Evolutionary conservation across 2,113 vertebrate species (phyloP), one percentile per base, ranked within the genome.

Genomic region (Etheostoma cragini): DNA sequence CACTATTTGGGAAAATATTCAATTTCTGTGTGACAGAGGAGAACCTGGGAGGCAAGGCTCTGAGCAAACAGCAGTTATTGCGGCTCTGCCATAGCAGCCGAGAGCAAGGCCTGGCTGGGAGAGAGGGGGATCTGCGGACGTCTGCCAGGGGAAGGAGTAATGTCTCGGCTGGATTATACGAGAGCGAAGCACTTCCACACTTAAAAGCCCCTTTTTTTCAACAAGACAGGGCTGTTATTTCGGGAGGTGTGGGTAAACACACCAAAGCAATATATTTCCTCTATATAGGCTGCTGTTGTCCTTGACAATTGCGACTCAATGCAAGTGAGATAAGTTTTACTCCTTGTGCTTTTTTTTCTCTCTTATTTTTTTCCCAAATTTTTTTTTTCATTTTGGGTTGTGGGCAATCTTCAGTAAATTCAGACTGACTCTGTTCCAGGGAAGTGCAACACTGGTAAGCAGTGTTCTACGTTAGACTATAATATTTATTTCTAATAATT

Each of bases 111-210:
- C 88, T 89, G 81, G 82, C 90, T 89, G 88, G 83, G 88, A 85
- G 91, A 87, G 85, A 85, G 79, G 80, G 87, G 87, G 88, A 91
- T 94, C 90, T 92, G 90, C 93, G 85, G 92, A 90, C 90, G 91
- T 93, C 95, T 95, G 94, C 94, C 93, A 93, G 90, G 91, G 95
- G 92, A 95, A 92, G 89, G 80, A 94, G 92, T 89, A 83, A 88
- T 89, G 94, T 94, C 94, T 95, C 92, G 84, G 87, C 89, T 91
- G 93, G 94, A 93, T 95, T 96, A 94, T 86, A 93, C 86, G 81
- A 90, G 91, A 92, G 91, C 62, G 75, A 79, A 79, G 91, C 90
- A 92, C 94, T 89, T 93, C 87, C 89, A 91, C 90, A 80, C 87
- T 94, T 94, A 92, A 94, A 95, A 95, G 87, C 86, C 89, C 90